Base-by-base conservation (phyloP, 2,797 vertebrate species). In the Tadarida brasiliensis region DNA sequence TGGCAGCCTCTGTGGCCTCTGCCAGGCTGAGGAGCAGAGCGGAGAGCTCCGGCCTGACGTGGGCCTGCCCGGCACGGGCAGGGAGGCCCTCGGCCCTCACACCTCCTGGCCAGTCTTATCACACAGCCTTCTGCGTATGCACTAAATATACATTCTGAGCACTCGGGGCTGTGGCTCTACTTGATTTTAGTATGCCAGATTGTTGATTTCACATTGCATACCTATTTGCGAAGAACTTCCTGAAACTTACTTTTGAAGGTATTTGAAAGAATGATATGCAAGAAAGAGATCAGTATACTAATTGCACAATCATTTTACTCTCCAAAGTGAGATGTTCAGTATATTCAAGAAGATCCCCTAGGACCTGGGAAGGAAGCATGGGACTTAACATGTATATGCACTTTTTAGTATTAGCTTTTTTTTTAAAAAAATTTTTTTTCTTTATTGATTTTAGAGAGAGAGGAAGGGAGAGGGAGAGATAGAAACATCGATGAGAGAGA, bases 1-100 rank as follows among this genome's bases (percentile, higher is more conserved):
- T 98, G 98, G 97, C 97, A 92, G 17, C 70, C 17, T n/a, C 97
- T 84, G 97, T 33, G 95, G 87, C 77, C 86, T 77, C 78, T 94
- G 90, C 92, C 49, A 87, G 77, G 70, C 61, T 68, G 73, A 47
- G 44, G 77, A 96, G 87, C 87, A 33, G 54, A 76, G 30, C 7
- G 4, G 44, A 71, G 78, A 54, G 6, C 44, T 98, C 78, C 93
- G 96, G 92, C 24, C 0, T 44, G 96, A 85, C 57, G 84, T 0
- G n/a, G 59, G 44, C 61, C 87, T 94, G 49, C 95, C 82, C 7
- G 71, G 4, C 33, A 22, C 61, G 68, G 81, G 94, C 94, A 96
- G 10, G 56, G 68, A 84, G 83, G 11, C 67, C 20, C 87, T 95
- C 56, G 44, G 61, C 35, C 51, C 47, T 65, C 86, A 94, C 95